Evolutionary conservation across 35 echinoderm and acorn worm species (phyloP), one percentile per base, ranked within the genome.

Genomic region (Anneissia japonica): DNA sequence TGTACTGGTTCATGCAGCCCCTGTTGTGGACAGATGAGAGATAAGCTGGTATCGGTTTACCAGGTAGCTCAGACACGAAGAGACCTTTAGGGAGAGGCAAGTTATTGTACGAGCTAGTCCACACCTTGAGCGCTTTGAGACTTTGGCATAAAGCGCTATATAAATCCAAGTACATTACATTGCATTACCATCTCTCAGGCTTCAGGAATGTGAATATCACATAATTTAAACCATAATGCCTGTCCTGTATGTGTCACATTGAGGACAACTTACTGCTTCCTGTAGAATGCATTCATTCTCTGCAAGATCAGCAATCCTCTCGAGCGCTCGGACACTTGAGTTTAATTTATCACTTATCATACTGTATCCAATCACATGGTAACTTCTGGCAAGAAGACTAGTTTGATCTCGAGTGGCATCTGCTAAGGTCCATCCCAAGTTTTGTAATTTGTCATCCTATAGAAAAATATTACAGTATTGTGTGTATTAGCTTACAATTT

Each of bases 401-500:
- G 79, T 76, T 31, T 56, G 75, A 75, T 79, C 81, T 34, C 94
- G 81, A 17, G 87, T 97, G 19, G 90, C 79, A 90, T 97, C 94
- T 26, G 91, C 91, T 43, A 97, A 36, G 16, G 94, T 97, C 94
- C 93, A 90, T 26, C 91, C 94, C 12, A 97, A 37, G 72, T 90
- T 9, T 9, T 9, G 51, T 64, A 64, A 23, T 16, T 64, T 9
- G 2, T 64, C 9, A 64, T 64, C 19, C 51, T 64, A 26, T 23
- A 64, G 19, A 64, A 16, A 64, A 23, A 64, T 12, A 64, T 64
- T 64, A 23, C 11, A 16, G 1, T 16, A 12, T n/a, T n/a, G n/a
- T n/a, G n/a, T n/a, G n/a, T n/a, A n/a, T n/a, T n/a, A n/a, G n/a
- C n/a, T n/a, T n/a, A n/a, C n/a, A n/a, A n/a, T n/a, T n/a, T n/a